Conservation (phyloP, 2,888 invertebrate species). For the Eulithis testata region DNA sequence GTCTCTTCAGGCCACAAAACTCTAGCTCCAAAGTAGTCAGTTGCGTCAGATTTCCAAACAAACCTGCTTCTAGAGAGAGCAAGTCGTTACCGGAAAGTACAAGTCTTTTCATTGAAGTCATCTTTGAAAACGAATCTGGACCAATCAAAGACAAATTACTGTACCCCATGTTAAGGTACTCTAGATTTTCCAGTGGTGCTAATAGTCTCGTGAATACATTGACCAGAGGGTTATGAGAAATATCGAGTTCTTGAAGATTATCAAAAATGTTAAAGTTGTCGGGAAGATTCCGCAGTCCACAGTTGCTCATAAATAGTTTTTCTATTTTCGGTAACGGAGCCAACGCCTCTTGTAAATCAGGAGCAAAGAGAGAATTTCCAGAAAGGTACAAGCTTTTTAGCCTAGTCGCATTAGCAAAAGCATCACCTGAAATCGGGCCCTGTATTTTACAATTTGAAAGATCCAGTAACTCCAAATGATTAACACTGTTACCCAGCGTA, state of each 20-base stretch:
- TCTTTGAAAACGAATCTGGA: constrained; percentile 87
- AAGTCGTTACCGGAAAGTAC: constrained; percentile 88
- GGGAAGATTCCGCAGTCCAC: constrained; percentile 86
- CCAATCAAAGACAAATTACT: constrained; percentile 87
- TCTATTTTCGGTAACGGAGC: constrained; percentile 87
- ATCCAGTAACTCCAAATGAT: constrained; percentile 87
- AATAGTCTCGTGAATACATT: constrained; percentile 87
- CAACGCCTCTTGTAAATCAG: constrained; percentile 87
- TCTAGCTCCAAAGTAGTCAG: constrained; percentile 88
- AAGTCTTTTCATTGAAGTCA: constrained; percentile 87
- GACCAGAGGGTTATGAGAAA: constrained; percentile 88
- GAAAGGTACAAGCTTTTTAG: constrained; percentile 86
- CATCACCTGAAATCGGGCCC: constrained; percentile 87
- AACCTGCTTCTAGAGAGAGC: constrained; percentile 86
- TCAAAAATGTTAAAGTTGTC: constrained; percentile 87
- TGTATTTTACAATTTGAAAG: constrained; percentile 88
- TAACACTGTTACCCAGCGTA: constrained; percentile 86
- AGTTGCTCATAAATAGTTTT: constrained; percentile 87
- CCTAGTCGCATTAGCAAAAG: constrained; percentile 88
- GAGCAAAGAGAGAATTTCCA: constrained; percentile 88
- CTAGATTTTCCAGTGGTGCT: constrained; percentile 86
- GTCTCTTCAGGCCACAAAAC: constrained; percentile 86
- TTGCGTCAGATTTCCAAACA: constrained; percentile 87
- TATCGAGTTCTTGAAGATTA: constrained; percentile 87
- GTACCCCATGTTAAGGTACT: constrained; percentile 90